Evolutionary conservation across 1,140 invertebrate genomes (phyloP).

Genomic region (Lanistes nyassanus): DNA sequence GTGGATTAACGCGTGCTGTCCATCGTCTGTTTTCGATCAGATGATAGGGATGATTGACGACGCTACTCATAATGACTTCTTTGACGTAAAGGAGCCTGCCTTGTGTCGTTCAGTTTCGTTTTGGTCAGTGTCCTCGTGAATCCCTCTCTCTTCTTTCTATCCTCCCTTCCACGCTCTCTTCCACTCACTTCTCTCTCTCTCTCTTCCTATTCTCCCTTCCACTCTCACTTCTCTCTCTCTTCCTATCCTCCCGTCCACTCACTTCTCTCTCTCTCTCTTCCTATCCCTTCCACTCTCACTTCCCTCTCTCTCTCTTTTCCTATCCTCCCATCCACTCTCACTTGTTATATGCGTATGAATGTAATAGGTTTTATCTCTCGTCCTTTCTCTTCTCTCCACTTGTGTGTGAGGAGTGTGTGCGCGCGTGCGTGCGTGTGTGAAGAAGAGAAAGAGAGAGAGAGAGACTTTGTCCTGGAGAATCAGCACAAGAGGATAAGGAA

Average conservation of each 20-base stretch:
- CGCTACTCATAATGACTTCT: too few species aligned
- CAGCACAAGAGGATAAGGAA: too few species aligned
- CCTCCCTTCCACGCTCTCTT: slow-evolving; percentile 12
- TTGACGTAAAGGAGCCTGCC: too few species aligned
- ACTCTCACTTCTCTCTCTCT: not conserved
- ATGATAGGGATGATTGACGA: too few species aligned
- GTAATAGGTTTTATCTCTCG: too few species aligned
- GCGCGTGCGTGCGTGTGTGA: not conserved
- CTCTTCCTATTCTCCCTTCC: not conserved
- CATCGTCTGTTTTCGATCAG: too few species aligned
- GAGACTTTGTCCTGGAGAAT: too few species aligned
- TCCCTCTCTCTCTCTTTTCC: not conserved
- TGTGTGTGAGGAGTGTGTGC: not conserved
- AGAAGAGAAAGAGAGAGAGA: too few species aligned
- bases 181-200: slow-evolving; percentile 16
- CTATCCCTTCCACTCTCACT: not conserved
- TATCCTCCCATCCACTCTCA: not conserved
- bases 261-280: not conserved
- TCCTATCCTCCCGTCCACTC: not conserved
- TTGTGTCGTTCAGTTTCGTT: too few species aligned
- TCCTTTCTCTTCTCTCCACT: not conserved
- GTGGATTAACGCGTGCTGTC: too few species aligned
- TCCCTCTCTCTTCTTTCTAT: slow-evolving; percentile 5
- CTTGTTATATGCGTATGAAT: too few species aligned
- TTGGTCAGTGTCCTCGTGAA: too few species aligned